phyloP scores from a whole-genome alignment of 2,888 invertebrate genomes.

The Petrophora chlorosata region DNA sequence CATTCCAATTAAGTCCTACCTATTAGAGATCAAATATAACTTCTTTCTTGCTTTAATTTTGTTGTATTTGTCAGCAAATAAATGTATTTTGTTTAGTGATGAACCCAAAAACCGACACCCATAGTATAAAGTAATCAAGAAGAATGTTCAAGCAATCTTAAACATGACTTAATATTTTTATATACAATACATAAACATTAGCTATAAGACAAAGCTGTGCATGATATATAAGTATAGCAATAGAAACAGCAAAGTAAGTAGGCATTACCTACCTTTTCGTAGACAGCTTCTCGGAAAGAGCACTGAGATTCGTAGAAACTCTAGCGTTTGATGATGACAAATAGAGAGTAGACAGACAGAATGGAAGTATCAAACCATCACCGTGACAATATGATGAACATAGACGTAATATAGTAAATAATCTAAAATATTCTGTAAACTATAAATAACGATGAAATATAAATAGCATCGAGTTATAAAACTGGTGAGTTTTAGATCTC shows the following conservation, averaged over 20 bases:
- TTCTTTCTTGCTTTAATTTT: conserved; percentile 3
- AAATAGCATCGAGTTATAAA: conserved; percentile 28
- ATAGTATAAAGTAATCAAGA: not conserved
- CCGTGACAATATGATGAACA: conserved; percentile 59
- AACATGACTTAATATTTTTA: conserved; percentile 10
- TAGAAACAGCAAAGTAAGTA: conserved; percentile 54
- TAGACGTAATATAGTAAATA: conserved; percentile 22
- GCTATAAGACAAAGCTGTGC: conserved; percentile 38
- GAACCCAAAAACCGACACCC: conserved; percentile 10
- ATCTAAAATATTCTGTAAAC: conserved; percentile 12
- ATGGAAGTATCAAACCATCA: conserved; percentile 80
- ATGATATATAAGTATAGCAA: conserved; percentile 41
- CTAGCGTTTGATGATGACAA: conserved; percentile 35
- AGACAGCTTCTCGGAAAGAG: conserved; percentile 55
- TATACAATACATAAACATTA: conserved; percentile 18
- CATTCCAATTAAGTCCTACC: conserved; percentile 25
- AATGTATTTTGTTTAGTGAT: conserved; percentile 7
- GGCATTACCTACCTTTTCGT: conserved; percentile 71
- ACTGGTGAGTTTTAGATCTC: conserved; percentile 14
- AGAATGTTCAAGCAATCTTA: not conserved
- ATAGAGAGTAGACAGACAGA: conserved; percentile 52
- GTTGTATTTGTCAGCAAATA: not conserved
- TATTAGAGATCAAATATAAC: conserved; percentile 1
- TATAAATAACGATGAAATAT: conserved; percentile 25
- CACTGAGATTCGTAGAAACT: conserved; percentile 38